Conservation (phyloP, 2,113 vertebrate species). For the Cynoglossus semilaevis region DNA sequence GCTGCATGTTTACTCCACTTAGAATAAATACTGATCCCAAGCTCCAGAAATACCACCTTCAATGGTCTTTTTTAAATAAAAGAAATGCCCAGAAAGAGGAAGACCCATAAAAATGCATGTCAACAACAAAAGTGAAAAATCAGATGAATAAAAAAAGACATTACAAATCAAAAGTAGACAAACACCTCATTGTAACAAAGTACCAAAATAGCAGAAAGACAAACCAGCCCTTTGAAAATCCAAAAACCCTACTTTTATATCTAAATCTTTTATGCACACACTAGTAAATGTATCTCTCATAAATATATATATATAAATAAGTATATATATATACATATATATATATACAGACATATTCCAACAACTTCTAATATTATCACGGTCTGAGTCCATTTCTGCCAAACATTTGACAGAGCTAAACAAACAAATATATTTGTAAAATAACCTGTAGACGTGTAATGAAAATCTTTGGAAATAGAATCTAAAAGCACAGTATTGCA, state of each 20-base stretch:
- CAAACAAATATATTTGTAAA: conserved; percentile 12
- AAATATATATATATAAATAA: too few species aligned
- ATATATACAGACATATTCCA: conserved; percentile 47
- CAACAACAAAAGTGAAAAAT: conserved; percentile 35
- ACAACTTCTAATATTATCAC: conserved; percentile 37
- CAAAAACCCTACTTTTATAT: conserved; percentile 34
- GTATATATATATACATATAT: conserved; percentile 40
- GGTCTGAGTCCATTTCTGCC: conserved; percentile 6
- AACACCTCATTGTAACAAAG: conserved; percentile 60
- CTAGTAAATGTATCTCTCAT: conserved; percentile 51
- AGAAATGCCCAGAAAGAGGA: conserved; percentile 54
- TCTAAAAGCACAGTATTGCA: conserved; percentile 45
- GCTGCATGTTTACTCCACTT: conserved; percentile 21
- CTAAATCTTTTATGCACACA: conserved; percentile 46
- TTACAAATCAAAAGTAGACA: conserved; percentile 53
- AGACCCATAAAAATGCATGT: conserved; percentile 34
- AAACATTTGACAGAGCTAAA: conserved; percentile 18
- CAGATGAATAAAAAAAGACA: conserved; percentile 44
- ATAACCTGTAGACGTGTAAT: conserved; percentile 6
- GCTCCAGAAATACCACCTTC: conserved; percentile 15
- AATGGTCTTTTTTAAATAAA: conserved; percentile 31
- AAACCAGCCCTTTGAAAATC: conserved; percentile 70
- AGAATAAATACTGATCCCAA: conserved; percentile 16
- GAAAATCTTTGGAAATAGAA: conserved; percentile 59
- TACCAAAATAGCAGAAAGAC: conserved; percentile 71